These are phyloP conservation scores for Macrochelys suwanniensis DNA, from an alignment of 2,797 vertebrate genomes.

Conservation along the genomic window DNA sequence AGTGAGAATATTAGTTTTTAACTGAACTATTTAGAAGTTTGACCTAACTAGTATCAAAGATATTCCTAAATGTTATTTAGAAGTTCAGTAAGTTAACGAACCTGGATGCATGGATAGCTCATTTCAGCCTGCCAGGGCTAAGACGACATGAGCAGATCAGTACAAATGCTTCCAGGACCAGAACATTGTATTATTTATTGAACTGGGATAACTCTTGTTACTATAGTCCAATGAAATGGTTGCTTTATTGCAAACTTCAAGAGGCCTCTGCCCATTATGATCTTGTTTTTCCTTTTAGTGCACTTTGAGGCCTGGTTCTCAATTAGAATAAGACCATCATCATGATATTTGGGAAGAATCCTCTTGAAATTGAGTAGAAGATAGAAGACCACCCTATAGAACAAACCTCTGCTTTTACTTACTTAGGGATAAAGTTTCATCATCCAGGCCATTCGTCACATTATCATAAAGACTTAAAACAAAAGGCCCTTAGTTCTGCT, in stretches of 20 bases:
- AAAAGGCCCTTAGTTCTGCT: background rate
- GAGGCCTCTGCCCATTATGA: background rate
- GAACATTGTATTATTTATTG: background rate
- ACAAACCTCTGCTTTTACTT: background rate
- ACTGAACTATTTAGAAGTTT: background rate
- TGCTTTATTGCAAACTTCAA: background rate
- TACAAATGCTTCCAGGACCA: conserved; percentile 29
- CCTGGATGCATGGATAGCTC: background rate
- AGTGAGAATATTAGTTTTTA: background rate
- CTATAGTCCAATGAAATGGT: background rate
- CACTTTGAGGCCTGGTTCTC: background rate
- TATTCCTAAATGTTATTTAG: conserved; percentile 13
- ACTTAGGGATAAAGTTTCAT: background rate
- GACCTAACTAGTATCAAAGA: background rate
- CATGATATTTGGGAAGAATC: background rate
- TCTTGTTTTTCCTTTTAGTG: background rate
- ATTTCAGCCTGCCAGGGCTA: background rate
- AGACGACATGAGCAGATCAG: background rate
- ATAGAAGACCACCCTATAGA: background rate
- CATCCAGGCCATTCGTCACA: background rate
- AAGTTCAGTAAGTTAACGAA: background rate
- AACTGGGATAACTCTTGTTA: background rate
- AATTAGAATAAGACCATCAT: background rate
- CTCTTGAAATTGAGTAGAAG: background rate
- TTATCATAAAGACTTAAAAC: background rate